Conservation (phyloP, 2,113 vertebrate genomes). For the Cygnus buccinator region DNA sequence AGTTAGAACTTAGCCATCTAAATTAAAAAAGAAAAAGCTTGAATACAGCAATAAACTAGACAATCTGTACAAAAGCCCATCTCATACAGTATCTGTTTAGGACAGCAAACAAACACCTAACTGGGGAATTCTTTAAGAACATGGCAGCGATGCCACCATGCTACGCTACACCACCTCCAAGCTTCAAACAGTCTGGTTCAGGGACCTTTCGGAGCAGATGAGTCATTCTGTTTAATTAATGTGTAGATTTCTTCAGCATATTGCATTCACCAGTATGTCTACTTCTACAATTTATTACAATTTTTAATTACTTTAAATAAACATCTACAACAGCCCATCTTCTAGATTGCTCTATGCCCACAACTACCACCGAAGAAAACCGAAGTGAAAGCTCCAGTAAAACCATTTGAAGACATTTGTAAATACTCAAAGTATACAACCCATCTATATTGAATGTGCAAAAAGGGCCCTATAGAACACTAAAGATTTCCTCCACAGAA, state of each 20-base stretch:
- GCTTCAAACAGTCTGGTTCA: not conserved
- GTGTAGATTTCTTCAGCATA: not conserved
- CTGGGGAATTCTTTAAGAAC: not conserved
- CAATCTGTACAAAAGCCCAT: not conserved
- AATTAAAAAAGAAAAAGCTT: not conserved
- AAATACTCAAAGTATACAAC: not conserved
- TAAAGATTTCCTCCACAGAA: not conserved
- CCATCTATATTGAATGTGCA: not conserved
- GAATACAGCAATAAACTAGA: not conserved
- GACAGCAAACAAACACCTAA: not conserved
- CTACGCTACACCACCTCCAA: not conserved
- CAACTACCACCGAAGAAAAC: not conserved
- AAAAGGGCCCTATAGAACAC: not conserved
- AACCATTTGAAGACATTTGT: not conserved
- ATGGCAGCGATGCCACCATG: not conserved
- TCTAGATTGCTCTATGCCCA: not conserved
- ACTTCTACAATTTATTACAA: not conserved
- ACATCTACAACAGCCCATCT: not conserved
- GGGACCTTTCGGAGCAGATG: not conserved
- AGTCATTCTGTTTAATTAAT: not conserved
- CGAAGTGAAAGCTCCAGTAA: not conserved
- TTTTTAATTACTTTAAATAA: not conserved
- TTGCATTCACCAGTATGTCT: not conserved
- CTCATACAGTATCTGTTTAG: rapidly evolving
- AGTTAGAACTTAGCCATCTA: not conserved